These are phyloP conservation scores for Lemur catta DNA, from an alignment of 2,797 vertebrate species.

Conservation along the genomic window DNA sequence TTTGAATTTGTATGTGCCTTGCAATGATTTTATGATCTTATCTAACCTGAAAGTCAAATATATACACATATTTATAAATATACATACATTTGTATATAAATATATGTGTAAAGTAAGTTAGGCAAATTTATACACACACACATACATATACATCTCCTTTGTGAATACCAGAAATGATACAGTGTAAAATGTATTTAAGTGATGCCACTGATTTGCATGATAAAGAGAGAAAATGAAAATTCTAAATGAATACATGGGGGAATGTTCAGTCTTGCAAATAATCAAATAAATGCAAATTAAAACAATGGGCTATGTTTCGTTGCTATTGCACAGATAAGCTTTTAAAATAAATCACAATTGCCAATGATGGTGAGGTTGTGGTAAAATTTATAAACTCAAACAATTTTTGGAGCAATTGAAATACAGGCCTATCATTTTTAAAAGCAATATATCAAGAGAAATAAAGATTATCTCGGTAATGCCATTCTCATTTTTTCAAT, in stretches of 20 bases:
- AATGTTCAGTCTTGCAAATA: conserved; percentile 20
- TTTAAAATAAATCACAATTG: conserved; percentile 15
- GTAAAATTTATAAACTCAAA: neutral
- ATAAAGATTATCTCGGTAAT: neutral
- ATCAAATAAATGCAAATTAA: conserved; percentile 49
- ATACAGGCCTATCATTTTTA: neutral
- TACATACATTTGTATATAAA: neutral
- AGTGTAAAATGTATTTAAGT: neutral
- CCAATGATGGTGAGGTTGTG: neutral
- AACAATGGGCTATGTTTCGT: neutral
- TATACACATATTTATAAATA: neutral
- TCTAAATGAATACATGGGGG: conserved; percentile 3
- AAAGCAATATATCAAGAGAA: conserved; percentile 9
- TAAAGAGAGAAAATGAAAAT: conserved; percentile 49
- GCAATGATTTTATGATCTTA: neutral
- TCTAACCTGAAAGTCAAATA: conserved; percentile 5
- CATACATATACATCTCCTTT: neutral
- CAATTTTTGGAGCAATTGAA: neutral
- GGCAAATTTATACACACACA: neutral
- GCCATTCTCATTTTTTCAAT: neutral
- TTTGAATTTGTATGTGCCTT: neutral
- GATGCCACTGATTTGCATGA: neutral
- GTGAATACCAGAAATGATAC: neutral
- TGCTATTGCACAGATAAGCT: neutral
- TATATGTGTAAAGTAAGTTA: neutral